Evolutionary conservation across 92 coral and sea anemone genomes (phyloP), one percentile per base, ranked within the genome.

Genomic region (Muricea muricata): DNA sequence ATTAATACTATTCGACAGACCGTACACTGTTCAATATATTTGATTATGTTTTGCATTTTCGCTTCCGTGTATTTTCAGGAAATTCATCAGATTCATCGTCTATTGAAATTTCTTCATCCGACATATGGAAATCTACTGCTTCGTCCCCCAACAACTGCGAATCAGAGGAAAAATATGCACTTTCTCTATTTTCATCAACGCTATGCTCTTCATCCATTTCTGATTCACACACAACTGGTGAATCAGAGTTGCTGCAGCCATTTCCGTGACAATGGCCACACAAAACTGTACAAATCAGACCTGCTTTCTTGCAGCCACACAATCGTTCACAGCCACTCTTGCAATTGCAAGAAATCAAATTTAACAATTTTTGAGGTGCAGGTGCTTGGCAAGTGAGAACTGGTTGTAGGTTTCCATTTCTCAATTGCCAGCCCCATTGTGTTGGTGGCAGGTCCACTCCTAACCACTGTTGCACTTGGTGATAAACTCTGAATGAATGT

Each of bases 401-500:
- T 11, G 45, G 45, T 39, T 39, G 45, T 39, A 39, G 45, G 20
- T 54, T 54, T 54, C 61, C 20, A 54, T 18, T 54, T 1, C 6
- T 54, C 20, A 14, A 54, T 54, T 2, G 61, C 25, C 61, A 54
- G 61, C 61, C 24, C 20, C 61, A 54, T 17, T 54, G 4, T 7
- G 61, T 39, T 39, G 45, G 45, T 39, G 45, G 45, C 45, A 39
- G 45, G 6, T 39, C 45, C 45, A 39, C 45, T 39, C 45, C 61
- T 54, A 17, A 13, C 58, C 24, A 52, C 58, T 52, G 58, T 20
- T 52, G 58, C 18, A 52, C 58, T 20, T 52, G 58, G 58, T 52
- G 58, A 52, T 52, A 52, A 52, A 52, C 58, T 52, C 58, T 52
- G 58, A 52, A 52, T 52, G 58, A 52, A 52, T 52, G 58, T 52